Evolutionary conservation across 1,140 invertebrate species (phyloP).

Genomic region (Eriocheir sinensis): DNA sequence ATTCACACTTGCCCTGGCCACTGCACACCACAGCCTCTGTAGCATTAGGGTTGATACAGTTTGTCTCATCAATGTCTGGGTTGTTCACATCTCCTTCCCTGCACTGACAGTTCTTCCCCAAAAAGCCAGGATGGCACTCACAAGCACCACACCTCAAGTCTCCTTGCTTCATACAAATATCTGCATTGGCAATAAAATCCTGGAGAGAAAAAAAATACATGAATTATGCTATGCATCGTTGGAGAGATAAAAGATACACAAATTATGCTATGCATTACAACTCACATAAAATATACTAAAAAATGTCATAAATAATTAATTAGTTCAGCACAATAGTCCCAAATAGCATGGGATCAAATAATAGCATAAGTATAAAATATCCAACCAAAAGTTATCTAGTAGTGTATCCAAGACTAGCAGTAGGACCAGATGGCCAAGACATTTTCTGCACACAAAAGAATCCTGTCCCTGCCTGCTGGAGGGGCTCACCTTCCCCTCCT

Average conservation of each 20-base stretch:
- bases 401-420: too few species aligned
- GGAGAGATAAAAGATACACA: not conserved
- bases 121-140: conserved; percentile 22
- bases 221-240: not conserved
- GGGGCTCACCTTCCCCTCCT: not conserved
- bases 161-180: not conserved
- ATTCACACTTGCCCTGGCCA: conserved; percentile 1
- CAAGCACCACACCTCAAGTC: conserved; percentile 30
- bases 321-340: too few species aligned
- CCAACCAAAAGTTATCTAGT: too few species aligned
- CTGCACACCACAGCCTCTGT: conserved; percentile 26
- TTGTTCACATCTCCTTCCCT: not conserved
- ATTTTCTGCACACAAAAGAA: too few species aligned
- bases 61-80: conserved; percentile 6
- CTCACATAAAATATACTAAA: too few species aligned
- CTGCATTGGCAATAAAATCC: not conserved
- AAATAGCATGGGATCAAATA: too few species aligned
- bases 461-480: not conserved
- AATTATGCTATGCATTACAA: not conserved
- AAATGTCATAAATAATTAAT: too few species aligned
- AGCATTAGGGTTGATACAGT: not conserved
- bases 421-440: too few species aligned
- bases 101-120: conserved; percentile 36
- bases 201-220: not conserved
- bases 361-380: too few species aligned